Percentiles rank a stretch among this genome's conserved stretches.
phyloP scores from a whole-genome alignment of 92 coral and sea anemone species.

The Actinostola sp. region DNA sequence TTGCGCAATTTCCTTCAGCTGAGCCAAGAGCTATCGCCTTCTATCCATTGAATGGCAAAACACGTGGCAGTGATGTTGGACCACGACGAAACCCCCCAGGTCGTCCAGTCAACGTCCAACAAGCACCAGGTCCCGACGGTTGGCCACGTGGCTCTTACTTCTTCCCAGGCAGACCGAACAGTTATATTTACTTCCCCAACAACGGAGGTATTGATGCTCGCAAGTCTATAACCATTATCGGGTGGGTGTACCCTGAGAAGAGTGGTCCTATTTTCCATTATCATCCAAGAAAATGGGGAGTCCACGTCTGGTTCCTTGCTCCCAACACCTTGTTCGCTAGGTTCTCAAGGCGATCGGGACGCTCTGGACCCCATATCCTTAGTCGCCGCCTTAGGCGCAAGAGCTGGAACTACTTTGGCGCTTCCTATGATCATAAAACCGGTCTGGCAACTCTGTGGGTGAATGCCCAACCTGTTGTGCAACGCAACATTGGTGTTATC shows the following conservation, averaged over 20 bases:
- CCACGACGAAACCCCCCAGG: slow-evolving; percentile 71
- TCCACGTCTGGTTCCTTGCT: slow-evolving; percentile 64
- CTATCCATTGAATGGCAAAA: slow-evolving; percentile 70
- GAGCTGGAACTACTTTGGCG: slow-evolving; percentile 63
- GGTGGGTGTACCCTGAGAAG: slow-evolving; percentile 78
- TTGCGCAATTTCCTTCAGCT: too few relatives aligned
- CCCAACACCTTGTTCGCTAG: slow-evolving; percentile 58
- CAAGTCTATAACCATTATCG: slow-evolving; percentile 68
- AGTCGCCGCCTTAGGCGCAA: slow-evolving; percentile 45
- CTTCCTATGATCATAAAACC: slow-evolving; percentile 56
- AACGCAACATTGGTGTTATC: slow-evolving; percentile 67
- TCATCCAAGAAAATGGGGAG: slow-evolving; percentile 66
- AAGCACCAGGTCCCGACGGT: slow-evolving; percentile 79
- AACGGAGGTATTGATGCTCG: slow-evolving; percentile 83
- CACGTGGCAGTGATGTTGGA: slow-evolving; percentile 66
- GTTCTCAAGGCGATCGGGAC: slow-evolving; percentile 74
- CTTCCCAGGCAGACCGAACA: slow-evolving; percentile 68
- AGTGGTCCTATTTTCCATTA: slow-evolving; percentile 82
- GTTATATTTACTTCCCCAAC: slow-evolving; percentile 76
- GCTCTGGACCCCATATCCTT: slow-evolving; percentile 23
- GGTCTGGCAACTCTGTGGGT: slow-evolving; percentile 74
- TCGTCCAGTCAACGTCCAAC: slow-evolving; percentile 54
- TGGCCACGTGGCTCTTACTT: slow-evolving; percentile 75
- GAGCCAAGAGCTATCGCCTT: slow-evolving; percentile 76
- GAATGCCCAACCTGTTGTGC: slow-evolving; percentile 52